Percentiles rank a stretch among this genome's conserved stretches.
These are phyloP conservation scores for Holotrichia oblita DNA, from an alignment of 1,140 invertebrate species.

Conservation along the genomic window DNA sequence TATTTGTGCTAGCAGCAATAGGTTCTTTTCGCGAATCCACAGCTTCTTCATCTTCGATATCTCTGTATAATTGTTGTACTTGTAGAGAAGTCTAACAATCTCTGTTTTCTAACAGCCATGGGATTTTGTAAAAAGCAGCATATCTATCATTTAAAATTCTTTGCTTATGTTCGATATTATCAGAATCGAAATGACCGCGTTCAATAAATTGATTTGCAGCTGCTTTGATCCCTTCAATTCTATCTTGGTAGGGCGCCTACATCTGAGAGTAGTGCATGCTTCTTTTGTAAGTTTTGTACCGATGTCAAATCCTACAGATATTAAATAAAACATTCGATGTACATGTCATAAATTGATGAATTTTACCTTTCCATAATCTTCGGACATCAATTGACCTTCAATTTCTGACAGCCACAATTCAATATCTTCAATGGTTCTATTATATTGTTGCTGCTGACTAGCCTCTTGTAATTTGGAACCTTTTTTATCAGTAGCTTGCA, in stretches of 20 bases:
- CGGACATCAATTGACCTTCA: slow-evolving; percentile 93
- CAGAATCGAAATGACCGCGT: slow-evolving; percentile 95
- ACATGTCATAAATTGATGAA: not conserved
- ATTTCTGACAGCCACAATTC: slow-evolving; percentile 98
- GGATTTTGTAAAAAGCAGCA: slow-evolving; percentile 84
- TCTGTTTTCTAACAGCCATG: slow-evolving; percentile 86
- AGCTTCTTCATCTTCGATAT: slow-evolving; percentile 98
- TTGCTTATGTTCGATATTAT: slow-evolving; percentile 90
- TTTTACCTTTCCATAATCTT: slow-evolving; percentile 93
- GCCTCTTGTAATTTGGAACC: slow-evolving; percentile 91
- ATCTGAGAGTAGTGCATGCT: slow-evolving; percentile 97
- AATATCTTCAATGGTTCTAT: slow-evolving; percentile 96
- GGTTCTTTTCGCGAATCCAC: slow-evolving; percentile 99
- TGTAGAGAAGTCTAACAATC: slow-evolving; percentile 92
- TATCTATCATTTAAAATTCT: slow-evolving; percentile 81
- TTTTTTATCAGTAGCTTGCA: slow-evolving; percentile 91
- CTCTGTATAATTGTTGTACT: slow-evolving; percentile 96
- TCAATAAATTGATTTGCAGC: slow-evolving; percentile 92
- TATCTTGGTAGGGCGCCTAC: slow-evolving; percentile 94
- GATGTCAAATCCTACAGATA: slow-evolving; percentile 52
- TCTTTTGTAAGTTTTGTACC: slow-evolving; percentile 69
- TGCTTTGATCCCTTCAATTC: slow-evolving; percentile 88
- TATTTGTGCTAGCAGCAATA: slow-evolving; percentile 95
- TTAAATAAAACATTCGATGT: not conserved
- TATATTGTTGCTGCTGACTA: slow-evolving; percentile 97